A percentile compares a stretch with the other conserved stretches of the same genome.
Evolutionary conservation across 2,113 vertebrate genomes (phyloP).

Genomic region (Rhinichthys klamathensis): DNA sequence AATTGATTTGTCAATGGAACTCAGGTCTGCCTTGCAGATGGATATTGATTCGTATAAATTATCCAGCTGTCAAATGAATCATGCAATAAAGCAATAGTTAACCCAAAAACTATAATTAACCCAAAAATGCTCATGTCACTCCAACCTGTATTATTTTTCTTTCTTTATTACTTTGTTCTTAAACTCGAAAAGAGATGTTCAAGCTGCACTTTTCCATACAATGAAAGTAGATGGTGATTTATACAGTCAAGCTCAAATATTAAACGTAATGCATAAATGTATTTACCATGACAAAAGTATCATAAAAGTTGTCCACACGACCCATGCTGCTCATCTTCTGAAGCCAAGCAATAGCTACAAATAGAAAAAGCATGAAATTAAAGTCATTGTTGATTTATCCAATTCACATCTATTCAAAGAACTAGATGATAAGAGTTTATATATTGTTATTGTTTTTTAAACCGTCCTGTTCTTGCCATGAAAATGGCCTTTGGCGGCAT

Average conservation of each 20-base stretch:
- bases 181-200: background rate
- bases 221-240: background rate
- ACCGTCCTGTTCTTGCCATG: background rate
- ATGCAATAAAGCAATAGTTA: background rate
- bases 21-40: constrained; percentile 14
- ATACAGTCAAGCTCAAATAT: background rate
- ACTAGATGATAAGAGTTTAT: background rate
- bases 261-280: background rate
- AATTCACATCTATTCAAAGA: no score
- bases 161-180: background rate
- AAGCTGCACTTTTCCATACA: background rate
- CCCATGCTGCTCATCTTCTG: no score
- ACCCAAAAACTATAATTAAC: background rate
- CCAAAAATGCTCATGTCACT: background rate
- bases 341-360: no score
- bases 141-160: background rate
- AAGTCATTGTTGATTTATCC: background rate
- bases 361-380: background rate
- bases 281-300: no score
- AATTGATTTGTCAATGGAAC: constrained; percentile 22
- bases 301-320: no score
- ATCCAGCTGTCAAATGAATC: background rate
- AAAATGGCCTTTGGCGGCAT: background rate
- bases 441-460: background rate
- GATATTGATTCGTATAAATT: constrained; percentile 9